phyloP scores from a whole-genome alignment of 1,140 invertebrate species.

The Listronotus bonariensis region DNA sequence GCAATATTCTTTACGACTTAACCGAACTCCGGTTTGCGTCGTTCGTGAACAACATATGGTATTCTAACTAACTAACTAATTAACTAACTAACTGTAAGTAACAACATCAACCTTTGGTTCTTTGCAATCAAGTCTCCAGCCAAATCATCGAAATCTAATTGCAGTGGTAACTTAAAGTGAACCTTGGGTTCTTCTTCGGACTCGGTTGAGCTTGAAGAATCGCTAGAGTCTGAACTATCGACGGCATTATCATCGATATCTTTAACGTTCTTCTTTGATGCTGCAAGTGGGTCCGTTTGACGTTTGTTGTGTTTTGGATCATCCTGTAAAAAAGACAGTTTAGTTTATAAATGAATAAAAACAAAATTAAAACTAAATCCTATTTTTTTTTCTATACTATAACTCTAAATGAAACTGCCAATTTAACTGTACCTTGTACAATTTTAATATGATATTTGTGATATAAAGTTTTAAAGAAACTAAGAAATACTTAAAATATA shows the following conservation, averaged over 20 bases:
- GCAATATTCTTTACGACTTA: too few relatives aligned
- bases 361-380: too few relatives aligned
- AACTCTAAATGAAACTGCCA: too few relatives aligned
- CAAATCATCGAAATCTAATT: conserved; percentile 79
- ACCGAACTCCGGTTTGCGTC: too few relatives aligned
- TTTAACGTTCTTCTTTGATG: conserved; percentile 23
- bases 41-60: too few relatives aligned
- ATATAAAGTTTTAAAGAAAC: too few relatives aligned
- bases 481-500: too few relatives aligned
- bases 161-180: conserved; percentile 75
- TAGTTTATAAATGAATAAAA: too few relatives aligned
- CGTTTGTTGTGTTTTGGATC: conserved; percentile 22
- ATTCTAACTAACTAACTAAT: neutral
- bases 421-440: too few relatives aligned
- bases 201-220: conserved; percentile 12
- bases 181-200: conserved; percentile 63
- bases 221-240: conserved; percentile 44
- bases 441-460: too few relatives aligned
- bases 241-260: conserved; percentile 48
- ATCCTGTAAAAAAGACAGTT: conserved; percentile 4
- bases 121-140: conserved; percentile 75
- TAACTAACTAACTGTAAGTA: too few relatives aligned
- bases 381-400: too few relatives aligned
- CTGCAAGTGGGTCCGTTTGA: conserved; percentile 5
- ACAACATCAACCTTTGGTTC: conserved; percentile 63